Conservation (phyloP, 2,113 vertebrate genomes). For the Verasper variegatus region DNA sequence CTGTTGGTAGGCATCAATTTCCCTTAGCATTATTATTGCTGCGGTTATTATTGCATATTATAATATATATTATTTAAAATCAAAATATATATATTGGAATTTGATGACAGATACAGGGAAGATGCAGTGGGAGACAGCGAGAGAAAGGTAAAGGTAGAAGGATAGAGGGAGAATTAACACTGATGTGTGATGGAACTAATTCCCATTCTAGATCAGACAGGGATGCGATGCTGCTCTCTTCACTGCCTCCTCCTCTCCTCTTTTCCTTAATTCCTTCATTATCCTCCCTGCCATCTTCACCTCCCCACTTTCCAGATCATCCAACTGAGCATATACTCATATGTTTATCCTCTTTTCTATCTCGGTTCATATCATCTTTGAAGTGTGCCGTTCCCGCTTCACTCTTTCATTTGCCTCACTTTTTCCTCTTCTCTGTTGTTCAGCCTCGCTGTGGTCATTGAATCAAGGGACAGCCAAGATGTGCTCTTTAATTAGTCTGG, state of each 20-base stretch:
- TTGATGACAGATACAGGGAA: not conserved
- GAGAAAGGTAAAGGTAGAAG: not conserved
- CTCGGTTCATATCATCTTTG: constrained; percentile 30
- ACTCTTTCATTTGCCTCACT: constrained; percentile 9
- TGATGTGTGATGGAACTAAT: constrained; percentile 68
- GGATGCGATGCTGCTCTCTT: constrained; percentile 28
- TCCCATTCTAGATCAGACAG: constrained; percentile 57
- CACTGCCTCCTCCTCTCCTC: constrained; percentile 7
- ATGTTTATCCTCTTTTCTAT: constrained; percentile 4
- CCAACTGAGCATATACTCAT: not conserved
- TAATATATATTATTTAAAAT: not conserved
- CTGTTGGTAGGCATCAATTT: not conserved
- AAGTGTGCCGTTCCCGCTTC: constrained; percentile 21
- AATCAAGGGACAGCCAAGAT: not conserved
- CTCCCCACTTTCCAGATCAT: constrained; percentile 18
- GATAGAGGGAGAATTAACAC: constrained; percentile 44
- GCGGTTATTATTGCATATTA: not conserved
- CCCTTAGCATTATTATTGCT: not conserved
- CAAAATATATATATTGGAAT: not conserved
- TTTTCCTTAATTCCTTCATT: constrained; percentile 24
- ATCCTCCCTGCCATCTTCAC: constrained; percentile 18
- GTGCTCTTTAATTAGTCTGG: constrained; percentile 35
- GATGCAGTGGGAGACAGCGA: not conserved
- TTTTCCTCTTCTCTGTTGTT: constrained; percentile 1
- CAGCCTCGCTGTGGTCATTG: not conserved